Percentiles rank a stretch among this genome's conserved stretches.
These are phyloP conservation scores for Volucella inanis DNA, from an alignment of 2,888 invertebrate genomes.

Conservation along the genomic window DNA sequence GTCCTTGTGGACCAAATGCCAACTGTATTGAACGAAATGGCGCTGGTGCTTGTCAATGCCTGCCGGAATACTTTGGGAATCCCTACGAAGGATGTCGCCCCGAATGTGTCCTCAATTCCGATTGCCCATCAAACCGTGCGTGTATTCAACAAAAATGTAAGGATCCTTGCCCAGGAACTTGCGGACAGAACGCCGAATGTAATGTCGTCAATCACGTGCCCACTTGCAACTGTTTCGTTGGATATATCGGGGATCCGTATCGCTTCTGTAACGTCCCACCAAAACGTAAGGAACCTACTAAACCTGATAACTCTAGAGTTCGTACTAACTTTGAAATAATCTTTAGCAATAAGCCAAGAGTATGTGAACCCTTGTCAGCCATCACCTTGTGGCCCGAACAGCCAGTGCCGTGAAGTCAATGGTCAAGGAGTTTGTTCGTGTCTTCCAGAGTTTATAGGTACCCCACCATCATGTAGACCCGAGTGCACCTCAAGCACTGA, in stretches of 20 bases:
- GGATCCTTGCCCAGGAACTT: conserved; percentile 90
- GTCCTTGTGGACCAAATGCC: conserved; percentile 89
- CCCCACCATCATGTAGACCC: conserved; percentile 88
- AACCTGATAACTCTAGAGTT: neutral
- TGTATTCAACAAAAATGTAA: conserved; percentile 89
- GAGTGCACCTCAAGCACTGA: conserved; percentile 90
- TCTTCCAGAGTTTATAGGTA: conserved; percentile 87
- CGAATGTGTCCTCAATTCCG: conserved; percentile 89
- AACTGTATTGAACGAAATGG: conserved; percentile 87
- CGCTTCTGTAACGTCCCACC: conserved; percentile 84
- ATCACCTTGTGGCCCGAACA: conserved; percentile 90
- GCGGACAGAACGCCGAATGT: conserved; percentile 89
- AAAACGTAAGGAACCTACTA: conserved; percentile 80
- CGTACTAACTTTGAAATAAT: conserved; percentile 83
- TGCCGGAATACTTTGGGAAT: conserved; percentile 88
- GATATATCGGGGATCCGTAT: conserved; percentile 87
- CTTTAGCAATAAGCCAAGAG: conserved; percentile 83
- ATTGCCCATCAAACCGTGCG: conserved; percentile 88
- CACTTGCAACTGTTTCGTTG: conserved; percentile 86
- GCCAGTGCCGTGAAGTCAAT: conserved; percentile 88
- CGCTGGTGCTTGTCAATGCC: conserved; percentile 88
- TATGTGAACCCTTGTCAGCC: conserved; percentile 83
- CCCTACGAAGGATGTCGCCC: conserved; percentile 91
- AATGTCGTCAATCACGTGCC: conserved; percentile 89
- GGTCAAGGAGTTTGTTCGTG: conserved; percentile 89